Conservation (phyloP, 2,888 invertebrate genomes). For the Apotomis turbidana region DNA sequence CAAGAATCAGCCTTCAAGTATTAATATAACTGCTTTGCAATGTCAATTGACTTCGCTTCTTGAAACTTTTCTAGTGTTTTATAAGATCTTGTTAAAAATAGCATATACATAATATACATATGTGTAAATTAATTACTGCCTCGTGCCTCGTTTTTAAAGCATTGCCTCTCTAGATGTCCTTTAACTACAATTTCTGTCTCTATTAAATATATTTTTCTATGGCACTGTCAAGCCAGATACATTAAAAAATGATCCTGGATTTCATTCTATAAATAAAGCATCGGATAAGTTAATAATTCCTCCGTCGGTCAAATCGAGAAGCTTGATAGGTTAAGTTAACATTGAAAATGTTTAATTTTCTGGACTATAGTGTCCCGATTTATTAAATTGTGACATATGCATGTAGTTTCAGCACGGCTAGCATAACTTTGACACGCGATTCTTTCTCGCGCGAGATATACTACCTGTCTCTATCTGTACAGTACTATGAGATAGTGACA, state of each 20-base stretch:
- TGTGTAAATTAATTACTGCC: neutral
- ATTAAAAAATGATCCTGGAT: neutral
- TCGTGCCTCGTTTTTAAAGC: slow-evolving; percentile 2
- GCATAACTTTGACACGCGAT: no score
- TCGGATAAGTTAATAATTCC: neutral
- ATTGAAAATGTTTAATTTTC: no score
- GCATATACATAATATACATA: neutral
- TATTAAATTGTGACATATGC: no score
- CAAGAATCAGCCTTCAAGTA: neutral
- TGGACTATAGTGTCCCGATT: no score
- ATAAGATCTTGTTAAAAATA: neutral
- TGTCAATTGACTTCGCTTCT: neutral
- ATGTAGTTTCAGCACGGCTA: no score
- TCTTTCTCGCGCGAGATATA: no score
- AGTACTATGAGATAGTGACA: no score
- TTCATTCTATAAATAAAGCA: neutral
- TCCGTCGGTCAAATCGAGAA: neutral
- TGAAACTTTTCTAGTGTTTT: neutral
- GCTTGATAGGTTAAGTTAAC: neutral
- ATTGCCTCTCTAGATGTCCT: neutral
- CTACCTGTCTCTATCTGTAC: no score
- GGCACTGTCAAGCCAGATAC: neutral
- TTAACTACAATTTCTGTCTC: neutral
- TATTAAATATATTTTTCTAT: neutral
- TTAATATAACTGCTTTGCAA: neutral